These are phyloP conservation scores for Anthopleura xanthogrammica DNA, from an alignment of 92 coral and sea anemone genomes.

Conservation along the genomic window DNA sequence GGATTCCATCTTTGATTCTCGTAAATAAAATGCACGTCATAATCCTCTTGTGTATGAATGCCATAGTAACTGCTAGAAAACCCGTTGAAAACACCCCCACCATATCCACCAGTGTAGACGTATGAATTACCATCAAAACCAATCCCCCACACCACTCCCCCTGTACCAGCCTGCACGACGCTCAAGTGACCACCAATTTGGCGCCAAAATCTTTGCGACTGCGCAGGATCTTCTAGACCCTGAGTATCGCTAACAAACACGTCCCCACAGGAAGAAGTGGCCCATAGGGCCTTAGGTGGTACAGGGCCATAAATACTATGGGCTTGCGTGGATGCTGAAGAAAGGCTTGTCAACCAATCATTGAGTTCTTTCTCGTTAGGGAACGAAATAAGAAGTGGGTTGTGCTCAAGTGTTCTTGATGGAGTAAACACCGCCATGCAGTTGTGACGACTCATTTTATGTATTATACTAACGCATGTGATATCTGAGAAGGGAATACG, in stretches of 20 bases:
- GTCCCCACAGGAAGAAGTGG: conserved; percentile 77
- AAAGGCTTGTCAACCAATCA: conserved; percentile 84
- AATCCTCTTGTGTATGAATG: conserved; percentile 81
- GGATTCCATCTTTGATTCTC: conserved; percentile 99
- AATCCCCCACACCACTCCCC: conserved; percentile 92
- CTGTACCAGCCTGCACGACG: conserved; percentile 80
- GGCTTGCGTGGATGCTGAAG: conserved; percentile 58
- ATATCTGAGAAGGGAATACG: conserved; percentile 70
- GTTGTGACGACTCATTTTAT: conserved; percentile 72
- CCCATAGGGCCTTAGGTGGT: conserved; percentile 80
- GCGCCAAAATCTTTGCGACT: conserved; percentile 84
- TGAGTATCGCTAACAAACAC: conserved; percentile 86
- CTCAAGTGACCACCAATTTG: conserved; percentile 94
- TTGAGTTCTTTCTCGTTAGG: conserved; percentile 83
- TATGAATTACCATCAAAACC: conserved; percentile 88
- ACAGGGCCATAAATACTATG: conserved; percentile 78
- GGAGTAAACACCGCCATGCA: conserved; percentile 89
- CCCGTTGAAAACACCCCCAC: conserved; percentile 87
- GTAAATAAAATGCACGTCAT: conserved; percentile 69
- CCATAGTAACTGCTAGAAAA: conserved; percentile 74
- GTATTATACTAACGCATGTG: conserved; percentile 66
- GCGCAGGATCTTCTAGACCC: conserved; percentile 50
- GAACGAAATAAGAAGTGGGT: conserved; percentile 61
- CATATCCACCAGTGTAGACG: conserved; percentile 90
- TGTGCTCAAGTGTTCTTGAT: conserved; percentile 65